phyloP scores from a whole-genome alignment of 1,140 invertebrate species.

The Penaeus indicus region DNA sequence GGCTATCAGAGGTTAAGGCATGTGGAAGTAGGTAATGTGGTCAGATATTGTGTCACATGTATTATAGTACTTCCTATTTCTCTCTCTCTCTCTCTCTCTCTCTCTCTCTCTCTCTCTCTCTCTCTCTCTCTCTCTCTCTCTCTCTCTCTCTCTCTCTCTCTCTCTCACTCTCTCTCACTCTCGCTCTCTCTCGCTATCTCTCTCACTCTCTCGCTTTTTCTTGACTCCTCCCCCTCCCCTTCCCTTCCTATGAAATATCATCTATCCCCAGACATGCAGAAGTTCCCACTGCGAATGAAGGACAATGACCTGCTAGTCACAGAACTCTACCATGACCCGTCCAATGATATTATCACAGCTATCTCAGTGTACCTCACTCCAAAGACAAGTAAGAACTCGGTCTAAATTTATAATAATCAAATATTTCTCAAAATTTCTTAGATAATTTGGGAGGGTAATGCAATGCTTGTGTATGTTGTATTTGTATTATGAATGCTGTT shows the following conservation, averaged over 20 bases:
- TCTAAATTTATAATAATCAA: neutral
- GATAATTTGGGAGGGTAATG: no score
- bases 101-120: neutral
- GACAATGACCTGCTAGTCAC: slow-evolving; percentile 98
- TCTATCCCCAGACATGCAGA: slow-evolving; percentile 92
- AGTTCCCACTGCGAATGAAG: slow-evolving; percentile 98
- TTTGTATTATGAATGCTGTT: neutral
- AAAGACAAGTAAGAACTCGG: slow-evolving; percentile 78
- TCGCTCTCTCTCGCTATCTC: neutral
- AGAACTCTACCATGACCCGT: slow-evolving; percentile 94
- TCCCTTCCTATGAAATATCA: slow-evolving; percentile 44
- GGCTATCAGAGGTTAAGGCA: no score
- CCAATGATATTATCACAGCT: slow-evolving; percentile 95
- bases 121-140: neutral
- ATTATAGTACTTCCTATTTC: no score
- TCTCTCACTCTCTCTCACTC: neutral
- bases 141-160: neutral
- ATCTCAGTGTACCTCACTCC: slow-evolving; percentile 98
- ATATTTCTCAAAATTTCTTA: neutral
- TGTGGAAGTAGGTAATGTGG: no score
- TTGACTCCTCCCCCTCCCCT: neutral
- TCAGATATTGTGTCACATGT: no score
- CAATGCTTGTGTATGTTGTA: neutral
- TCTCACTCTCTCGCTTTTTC: neutral
- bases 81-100: neutral